These are phyloP conservation scores for human DNA, from an alignment of 2,113 vertebrate species.

Conservation along the genomic window DNA sequence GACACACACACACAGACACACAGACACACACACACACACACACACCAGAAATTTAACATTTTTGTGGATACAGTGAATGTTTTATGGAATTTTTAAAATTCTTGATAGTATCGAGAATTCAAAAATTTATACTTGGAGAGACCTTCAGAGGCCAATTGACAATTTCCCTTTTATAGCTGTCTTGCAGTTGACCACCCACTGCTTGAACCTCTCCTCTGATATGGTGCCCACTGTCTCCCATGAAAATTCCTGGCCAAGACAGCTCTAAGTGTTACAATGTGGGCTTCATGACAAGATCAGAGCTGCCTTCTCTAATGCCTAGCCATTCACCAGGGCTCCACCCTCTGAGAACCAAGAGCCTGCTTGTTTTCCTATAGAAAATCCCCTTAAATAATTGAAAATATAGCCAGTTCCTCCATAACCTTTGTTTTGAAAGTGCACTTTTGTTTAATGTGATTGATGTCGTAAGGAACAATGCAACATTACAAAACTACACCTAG, in stretches of 20 bases:
- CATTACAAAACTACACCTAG: fast-evolving
- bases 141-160: not conserved
- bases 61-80: not conserved
- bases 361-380: not conserved
- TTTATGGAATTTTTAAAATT: not conserved
- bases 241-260: not conserved
- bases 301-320: not conserved
- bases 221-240: fast-evolving
- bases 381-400: not conserved
- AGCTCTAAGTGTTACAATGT: fast-evolving
- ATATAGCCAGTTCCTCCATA: not conserved
- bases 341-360: not conserved
- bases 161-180: not conserved
- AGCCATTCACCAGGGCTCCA: too few relatives aligned
- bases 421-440: not conserved
- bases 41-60: not conserved
- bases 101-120: not conserved
- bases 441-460: not conserved
- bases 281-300: not conserved
- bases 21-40: too few relatives aligned
- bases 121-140: not conserved
- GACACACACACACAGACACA: not conserved
- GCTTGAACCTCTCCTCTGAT: not conserved
- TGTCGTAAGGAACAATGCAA: not conserved
- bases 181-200: not conserved